Evolutionary conservation across 2,888 invertebrate genomes (phyloP).

Genomic region (Drosophila anomalipes): DNA sequence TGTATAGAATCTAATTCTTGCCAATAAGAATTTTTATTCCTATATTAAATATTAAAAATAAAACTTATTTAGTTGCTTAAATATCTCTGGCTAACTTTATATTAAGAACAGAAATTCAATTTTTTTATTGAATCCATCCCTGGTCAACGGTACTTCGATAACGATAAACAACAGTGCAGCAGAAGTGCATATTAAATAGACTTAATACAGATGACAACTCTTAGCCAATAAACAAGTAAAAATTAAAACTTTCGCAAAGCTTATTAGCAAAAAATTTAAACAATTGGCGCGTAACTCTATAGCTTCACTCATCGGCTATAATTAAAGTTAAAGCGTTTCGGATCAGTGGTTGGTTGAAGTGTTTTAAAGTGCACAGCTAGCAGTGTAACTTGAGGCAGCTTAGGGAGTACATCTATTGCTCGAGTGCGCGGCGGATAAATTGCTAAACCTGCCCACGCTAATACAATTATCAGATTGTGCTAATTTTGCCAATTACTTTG

Average conservation of each 20-base stretch:
- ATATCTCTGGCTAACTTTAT: background rate
- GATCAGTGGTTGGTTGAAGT: background rate
- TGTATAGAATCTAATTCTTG: background rate
- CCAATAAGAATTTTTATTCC: background rate
- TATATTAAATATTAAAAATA: background rate
- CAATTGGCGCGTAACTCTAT: conserved; percentile 27
- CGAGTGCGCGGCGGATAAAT: conserved; percentile 15
- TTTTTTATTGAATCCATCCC: background rate
- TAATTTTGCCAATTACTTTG: conserved; percentile 6
- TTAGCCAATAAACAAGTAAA: conserved; percentile 1
- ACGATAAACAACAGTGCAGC: background rate
- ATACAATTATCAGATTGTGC: conserved; percentile 28
- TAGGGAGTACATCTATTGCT: conserved; percentile 13
- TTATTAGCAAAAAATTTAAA: conserved; percentile 35
- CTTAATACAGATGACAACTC: conserved; percentile 33
- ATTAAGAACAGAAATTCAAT: background rate
- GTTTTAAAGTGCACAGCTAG: background rate
- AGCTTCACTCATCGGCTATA: background rate
- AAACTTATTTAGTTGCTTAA: background rate
- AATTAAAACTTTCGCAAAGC: conserved; percentile 2
- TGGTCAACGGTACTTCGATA: background rate
- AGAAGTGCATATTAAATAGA: background rate
- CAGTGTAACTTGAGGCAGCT: conserved; percentile 1
- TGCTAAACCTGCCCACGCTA: background rate
- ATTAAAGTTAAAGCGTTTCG: background rate